Conservation (phyloP, 2,797 vertebrate species). For the Chelidonichthys spinosus region DNA sequence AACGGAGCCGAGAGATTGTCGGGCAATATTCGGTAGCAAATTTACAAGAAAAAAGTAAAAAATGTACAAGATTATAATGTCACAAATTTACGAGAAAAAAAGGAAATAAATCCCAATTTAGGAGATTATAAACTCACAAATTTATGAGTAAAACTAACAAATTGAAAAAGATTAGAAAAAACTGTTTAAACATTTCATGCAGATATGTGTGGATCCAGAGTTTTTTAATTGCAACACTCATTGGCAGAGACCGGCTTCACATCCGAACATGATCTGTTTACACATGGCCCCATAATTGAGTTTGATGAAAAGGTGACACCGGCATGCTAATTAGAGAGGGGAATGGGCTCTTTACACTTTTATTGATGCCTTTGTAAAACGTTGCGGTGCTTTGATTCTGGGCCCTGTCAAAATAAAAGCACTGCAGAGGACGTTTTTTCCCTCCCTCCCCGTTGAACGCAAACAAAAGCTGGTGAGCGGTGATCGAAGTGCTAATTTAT, state of each 20-base stretch:
- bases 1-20: too few species aligned
- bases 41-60: too few species aligned
- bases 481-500: conserved; percentile 82
- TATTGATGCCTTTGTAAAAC: conserved; percentile 71
- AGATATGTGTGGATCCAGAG: too few species aligned
- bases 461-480: conserved; percentile 74
- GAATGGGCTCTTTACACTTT: conserved; percentile 69
- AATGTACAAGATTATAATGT: too few species aligned
- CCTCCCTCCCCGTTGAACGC: conserved; percentile 9
- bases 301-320: conserved; percentile 38
- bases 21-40: too few species aligned
- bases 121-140: too few species aligned
- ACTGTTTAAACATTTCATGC: too few species aligned
- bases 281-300: conserved; percentile 38
- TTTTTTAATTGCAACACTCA: conserved; percentile 49
- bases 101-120: too few species aligned
- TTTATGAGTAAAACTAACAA: too few species aligned
- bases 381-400: conserved; percentile 74
- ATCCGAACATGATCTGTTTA: conserved; percentile 40
- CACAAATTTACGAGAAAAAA: too few species aligned
- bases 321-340: conserved; percentile 59
- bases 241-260: conserved; percentile 37
- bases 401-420: conserved; percentile 51
- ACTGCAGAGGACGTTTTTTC: conserved; percentile 49
- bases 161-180: too few species aligned